Conservation (phyloP, 1,140 invertebrate species). For the Oryzaephilus surinamensis region DNA sequence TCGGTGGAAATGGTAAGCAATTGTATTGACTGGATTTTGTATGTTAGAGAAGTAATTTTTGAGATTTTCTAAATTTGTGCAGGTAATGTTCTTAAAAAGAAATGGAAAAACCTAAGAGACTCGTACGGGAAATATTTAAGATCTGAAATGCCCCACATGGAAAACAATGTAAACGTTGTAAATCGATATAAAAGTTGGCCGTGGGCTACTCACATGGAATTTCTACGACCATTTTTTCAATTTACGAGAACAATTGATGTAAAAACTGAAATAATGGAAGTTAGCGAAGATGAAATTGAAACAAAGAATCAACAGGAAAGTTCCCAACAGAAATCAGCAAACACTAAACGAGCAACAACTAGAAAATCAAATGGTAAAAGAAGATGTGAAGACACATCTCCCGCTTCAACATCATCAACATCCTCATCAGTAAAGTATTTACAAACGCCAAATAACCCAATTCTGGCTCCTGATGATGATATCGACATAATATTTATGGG, state of each 20-base stretch:
- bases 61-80: constrained; percentile 8
- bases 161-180: background rate
- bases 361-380: too few relatives aligned
- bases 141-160: constrained; percentile 3
- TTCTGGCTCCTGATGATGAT: background rate
- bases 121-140: constrained; percentile 10
- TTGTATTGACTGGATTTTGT: background rate
- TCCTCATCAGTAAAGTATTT: background rate
- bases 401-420: background rate
- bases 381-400: too few relatives aligned
- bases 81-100: constrained; percentile 14
- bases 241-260: background rate
- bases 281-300: too few relatives aligned
- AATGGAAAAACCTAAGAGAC: constrained; percentile 22
- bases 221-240: background rate
- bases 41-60: too few relatives aligned
- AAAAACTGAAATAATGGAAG: too few relatives aligned
- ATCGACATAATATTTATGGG: background rate
- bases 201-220: background rate
- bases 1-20: background rate
- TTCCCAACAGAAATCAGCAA: background rate
- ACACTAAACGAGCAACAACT: too few relatives aligned
- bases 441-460: background rate
- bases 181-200: background rate
- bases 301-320: too few relatives aligned